A percentile compares a stretch with the other conserved stretches of the same genome.
These are phyloP conservation scores for Gymnoscelis rufifasciata DNA, from an alignment of 2,888 invertebrate genomes.

Conservation along the genomic window DNA sequence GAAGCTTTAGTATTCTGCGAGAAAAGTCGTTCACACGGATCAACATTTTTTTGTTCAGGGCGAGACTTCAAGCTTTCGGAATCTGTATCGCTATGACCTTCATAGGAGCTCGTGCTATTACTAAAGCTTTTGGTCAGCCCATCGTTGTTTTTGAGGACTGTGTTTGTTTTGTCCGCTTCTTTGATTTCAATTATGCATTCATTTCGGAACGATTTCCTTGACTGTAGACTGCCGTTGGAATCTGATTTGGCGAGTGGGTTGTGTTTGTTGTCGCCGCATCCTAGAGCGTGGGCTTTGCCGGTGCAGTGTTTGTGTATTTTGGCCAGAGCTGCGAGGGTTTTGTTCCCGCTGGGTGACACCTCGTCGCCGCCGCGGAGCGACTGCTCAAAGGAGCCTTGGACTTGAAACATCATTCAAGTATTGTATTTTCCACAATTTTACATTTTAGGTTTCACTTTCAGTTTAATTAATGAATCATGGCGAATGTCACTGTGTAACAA, in stretches of 20 bases:
- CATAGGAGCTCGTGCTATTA: conserved; percentile 82
- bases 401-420: conserved; percentile 70
- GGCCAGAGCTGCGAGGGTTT: conserved; percentile 73
- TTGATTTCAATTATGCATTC: conserved; percentile 70
- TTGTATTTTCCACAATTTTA: conserved; percentile 55
- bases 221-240: conserved; percentile 67
- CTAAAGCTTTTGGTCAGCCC: conserved; percentile 73
- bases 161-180: conserved; percentile 54
- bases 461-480: conserved; percentile 56
- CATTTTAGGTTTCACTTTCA: conserved; percentile 52
- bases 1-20: conserved; percentile 80
- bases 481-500: conserved; percentile 60
- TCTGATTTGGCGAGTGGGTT: conserved; percentile 68
- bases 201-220: conserved; percentile 60
- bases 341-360: conserved; percentile 66
- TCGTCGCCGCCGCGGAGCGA: conserved; percentile 77
- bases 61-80: conserved; percentile 74
- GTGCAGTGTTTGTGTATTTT: conserved; percentile 86
- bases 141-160: conserved; percentile 45
- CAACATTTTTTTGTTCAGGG: conserved; percentile 52
- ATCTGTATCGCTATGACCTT: conserved; percentile 83
- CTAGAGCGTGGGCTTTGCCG: conserved; percentile 87
- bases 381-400: conserved; percentile 79
- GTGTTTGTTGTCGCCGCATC: conserved; percentile 78
- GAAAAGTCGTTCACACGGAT: conserved; percentile 75